These are phyloP conservation scores for Craterocephalus amniculus DNA, from an alignment of 2,797 vertebrate genomes.

Conservation along the genomic window DNA sequence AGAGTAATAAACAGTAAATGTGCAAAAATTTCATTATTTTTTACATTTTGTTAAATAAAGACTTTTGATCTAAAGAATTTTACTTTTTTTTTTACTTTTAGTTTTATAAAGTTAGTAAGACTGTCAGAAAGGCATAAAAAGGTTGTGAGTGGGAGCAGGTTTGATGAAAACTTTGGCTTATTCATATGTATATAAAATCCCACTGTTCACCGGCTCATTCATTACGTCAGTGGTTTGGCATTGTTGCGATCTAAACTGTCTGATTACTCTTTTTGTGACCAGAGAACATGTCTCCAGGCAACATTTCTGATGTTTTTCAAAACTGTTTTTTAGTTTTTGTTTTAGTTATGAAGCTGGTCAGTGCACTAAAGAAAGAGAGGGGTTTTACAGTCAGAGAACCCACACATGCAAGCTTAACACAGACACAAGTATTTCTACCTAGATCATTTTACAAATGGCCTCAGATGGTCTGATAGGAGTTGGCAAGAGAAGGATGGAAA, in stretches of 20 bases:
- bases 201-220: slow-evolving; percentile 47
- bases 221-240: slow-evolving; percentile 71
- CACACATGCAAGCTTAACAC: slow-evolving; percentile 15
- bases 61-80: too few species aligned
- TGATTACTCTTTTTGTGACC: slow-evolving; percentile 58
- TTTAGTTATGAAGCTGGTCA: not conserved
- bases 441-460: slow-evolving; percentile 38
- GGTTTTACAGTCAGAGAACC: not conserved
- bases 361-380: not conserved
- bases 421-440: not conserved
- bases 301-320: slow-evolving; percentile 71
- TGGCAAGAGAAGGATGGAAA: slow-evolving; percentile 59
- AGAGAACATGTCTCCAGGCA: slow-evolving; percentile 66
- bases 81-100: too few species aligned
- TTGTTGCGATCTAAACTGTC: slow-evolving; percentile 48
- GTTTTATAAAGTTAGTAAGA: too few species aligned
- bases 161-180: slow-evolving; percentile 20
- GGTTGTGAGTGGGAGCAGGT: not conserved
- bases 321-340: slow-evolving; percentile 37
- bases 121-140: not conserved
- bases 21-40: too few species aligned
- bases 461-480: slow-evolving; percentile 59
- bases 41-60: too few species aligned
- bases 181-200: slow-evolving; percentile 56
- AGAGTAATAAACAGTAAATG: too few species aligned